Evolutionary conservation across 2,113 vertebrate species (phyloP).

Genomic region (Craseonycteris thonglongyai): DNA sequence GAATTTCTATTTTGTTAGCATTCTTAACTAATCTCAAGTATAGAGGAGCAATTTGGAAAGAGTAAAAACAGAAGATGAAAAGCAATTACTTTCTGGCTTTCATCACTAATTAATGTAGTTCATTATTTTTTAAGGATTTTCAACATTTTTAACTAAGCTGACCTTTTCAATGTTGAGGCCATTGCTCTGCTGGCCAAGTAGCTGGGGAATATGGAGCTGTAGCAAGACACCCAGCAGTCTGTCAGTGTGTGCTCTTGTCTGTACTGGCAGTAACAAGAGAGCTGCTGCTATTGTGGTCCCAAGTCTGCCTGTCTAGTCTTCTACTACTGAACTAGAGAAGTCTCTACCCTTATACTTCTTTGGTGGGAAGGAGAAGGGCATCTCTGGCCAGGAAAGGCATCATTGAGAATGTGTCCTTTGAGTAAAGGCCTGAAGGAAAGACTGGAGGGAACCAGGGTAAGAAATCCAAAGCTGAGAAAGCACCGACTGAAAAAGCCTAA

Average conservation of each 20-base stretch:
- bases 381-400: neutral
- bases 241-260: neutral
- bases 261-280: neutral
- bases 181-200: neutral
- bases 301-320: neutral
- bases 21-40: neutral
- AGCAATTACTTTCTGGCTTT: neutral
- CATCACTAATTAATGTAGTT: neutral
- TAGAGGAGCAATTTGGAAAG: neutral
- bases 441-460: neutral
- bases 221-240: neutral
- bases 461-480: neutral
- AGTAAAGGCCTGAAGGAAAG: neutral
- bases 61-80: neutral
- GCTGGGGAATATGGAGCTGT: fast-evolving
- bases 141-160: neutral
- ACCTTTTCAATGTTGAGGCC: neutral
- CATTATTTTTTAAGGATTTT: neutral
- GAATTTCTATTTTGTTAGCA: neutral
- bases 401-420: neutral
- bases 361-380: neutral
- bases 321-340: neutral
- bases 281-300: neutral
- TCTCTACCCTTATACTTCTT: neutral
- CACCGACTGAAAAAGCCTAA: neutral